These are phyloP conservation scores for Forficula auricularia DNA, from an alignment of 1,140 invertebrate genomes.

Conservation along the genomic window DNA sequence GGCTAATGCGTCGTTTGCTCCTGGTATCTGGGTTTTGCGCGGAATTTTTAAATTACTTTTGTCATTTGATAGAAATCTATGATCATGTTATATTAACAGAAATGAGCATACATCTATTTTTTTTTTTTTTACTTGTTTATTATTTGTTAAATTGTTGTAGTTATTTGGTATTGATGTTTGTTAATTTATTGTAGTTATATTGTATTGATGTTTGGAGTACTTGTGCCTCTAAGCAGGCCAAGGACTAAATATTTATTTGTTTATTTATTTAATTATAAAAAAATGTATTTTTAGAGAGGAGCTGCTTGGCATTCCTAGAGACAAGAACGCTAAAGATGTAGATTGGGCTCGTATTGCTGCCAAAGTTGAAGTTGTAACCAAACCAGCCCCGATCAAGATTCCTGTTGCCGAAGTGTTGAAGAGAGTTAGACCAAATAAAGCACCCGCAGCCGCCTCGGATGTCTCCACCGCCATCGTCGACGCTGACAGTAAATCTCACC, in stretches of 20 bases:
- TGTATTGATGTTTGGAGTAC: too few relatives aligned
- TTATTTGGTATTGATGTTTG: too few relatives aligned
- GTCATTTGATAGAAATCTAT: too few relatives aligned
- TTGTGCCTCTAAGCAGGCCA: too few relatives aligned
- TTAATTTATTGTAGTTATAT: too few relatives aligned
- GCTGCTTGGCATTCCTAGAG: constrained; percentile 59
- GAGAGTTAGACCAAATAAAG: constrained; percentile 25
- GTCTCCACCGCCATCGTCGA: constrained; percentile 15
- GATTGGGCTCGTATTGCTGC: constrained; percentile 63
- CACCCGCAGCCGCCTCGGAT: background rate
- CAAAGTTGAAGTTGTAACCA: constrained; percentile 38
- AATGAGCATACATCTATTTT: too few relatives aligned
- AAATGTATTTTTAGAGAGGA: constrained; percentile 47
- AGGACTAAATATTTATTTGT: background rate
- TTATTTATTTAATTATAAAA: background rate
- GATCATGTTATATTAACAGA: too few relatives aligned
- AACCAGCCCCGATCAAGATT: constrained; percentile 63
- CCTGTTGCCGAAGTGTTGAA: constrained; percentile 51
- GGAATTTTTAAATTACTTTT: too few relatives aligned
- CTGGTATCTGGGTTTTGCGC: too few relatives aligned
- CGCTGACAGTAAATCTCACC: constrained; percentile 27
- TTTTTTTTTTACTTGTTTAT: too few relatives aligned
- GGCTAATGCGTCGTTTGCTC: too few relatives aligned
- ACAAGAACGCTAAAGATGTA: constrained; percentile 62
- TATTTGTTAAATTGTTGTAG: too few relatives aligned